Evolutionary conservation across 2,888 invertebrate genomes (phyloP).

Genomic region (Nomada fabriciana): DNA sequence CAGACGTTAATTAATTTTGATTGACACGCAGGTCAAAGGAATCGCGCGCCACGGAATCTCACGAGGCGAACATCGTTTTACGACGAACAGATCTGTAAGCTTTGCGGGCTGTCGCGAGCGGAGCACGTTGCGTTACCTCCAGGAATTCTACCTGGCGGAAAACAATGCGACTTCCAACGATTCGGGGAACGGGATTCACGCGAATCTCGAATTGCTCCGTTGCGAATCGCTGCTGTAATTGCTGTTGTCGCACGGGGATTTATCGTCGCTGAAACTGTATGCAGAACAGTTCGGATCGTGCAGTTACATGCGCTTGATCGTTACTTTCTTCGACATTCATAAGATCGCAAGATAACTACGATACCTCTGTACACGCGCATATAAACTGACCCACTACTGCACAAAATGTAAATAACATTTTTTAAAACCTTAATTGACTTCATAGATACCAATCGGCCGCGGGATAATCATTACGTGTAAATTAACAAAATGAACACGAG

Average conservation of each 20-base stretch:
- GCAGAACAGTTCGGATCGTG: background rate
- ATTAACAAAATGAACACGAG: no score
- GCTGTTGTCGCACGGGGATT: background rate
- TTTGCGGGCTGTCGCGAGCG: background rate
- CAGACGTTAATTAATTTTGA: conserved; percentile 56
- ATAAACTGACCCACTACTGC: no score
- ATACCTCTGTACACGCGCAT: no score
- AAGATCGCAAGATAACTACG: no score
- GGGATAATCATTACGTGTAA: no score
- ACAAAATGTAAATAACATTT: no score
- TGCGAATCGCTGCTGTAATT: background rate
- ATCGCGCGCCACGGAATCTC: conserved; percentile 22
- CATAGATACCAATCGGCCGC: no score
- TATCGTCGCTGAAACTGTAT: background rate
- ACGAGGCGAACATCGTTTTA: background rate
- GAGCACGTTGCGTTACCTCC: background rate
- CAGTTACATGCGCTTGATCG: background rate
- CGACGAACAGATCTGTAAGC: background rate
- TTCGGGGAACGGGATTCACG: conserved; percentile 32
- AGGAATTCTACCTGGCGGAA: conserved; percentile 35
- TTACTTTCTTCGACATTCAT: no score
- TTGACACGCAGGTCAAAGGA: background rate
- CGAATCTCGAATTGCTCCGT: conserved; percentile 14
- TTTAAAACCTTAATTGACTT: no score
- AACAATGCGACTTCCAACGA: conserved; percentile 50